Evolutionary conservation across 2,888 invertebrate species (phyloP), one percentile per base, ranked within the genome.

Genomic region (Dione juno): DNA sequence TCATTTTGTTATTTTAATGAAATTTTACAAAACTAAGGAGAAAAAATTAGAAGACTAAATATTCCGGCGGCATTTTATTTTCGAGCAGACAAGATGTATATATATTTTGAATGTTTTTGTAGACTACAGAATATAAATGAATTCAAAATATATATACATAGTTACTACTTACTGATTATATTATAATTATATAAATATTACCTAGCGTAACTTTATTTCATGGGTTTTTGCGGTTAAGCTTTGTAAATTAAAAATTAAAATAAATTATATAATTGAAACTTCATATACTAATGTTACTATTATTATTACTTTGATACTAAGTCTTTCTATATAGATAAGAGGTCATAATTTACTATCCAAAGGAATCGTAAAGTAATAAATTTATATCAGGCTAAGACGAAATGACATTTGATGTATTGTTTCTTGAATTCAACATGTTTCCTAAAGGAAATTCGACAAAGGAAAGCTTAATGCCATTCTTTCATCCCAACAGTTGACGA

Each of bases 401-500:
- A 73, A 66, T 43, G 68, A 66, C 71, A 67, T 73, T 71, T 75
- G 75, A 75, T 74, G 71, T 74, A 71, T 72, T 69, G 72, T 67
- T 72, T 70, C 71, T 69, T 75, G 69, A 72, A 73, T 70, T 45
- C 53, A 67, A 66, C 68, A 73, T 67, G 72, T 71, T 73, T 70
- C 72, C 61, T 64, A 65, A 64, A 72, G 73, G 53, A 74, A 75
- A 72, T 75, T 73, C 68, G 66, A 74, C 76, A 73, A 74, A 75
- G 73, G 73, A 72, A 68, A 74, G 66, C 72, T 71, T 75, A 77
- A 77, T 75, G 71, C 74, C 70, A 76, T 77, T 78, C 76, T 74
- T 75, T 77, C 76, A 70, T 74, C 73, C 69, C 71, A 70, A 67
- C 53, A 67, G 67, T 69, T 72, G 72, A 65, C 68, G 63, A 67